Percentiles rank a stretch among this genome's conserved stretches.
phyloP scores from a whole-genome alignment of 1,140 invertebrate genomes.

The Zaprionus taronus region DNA sequence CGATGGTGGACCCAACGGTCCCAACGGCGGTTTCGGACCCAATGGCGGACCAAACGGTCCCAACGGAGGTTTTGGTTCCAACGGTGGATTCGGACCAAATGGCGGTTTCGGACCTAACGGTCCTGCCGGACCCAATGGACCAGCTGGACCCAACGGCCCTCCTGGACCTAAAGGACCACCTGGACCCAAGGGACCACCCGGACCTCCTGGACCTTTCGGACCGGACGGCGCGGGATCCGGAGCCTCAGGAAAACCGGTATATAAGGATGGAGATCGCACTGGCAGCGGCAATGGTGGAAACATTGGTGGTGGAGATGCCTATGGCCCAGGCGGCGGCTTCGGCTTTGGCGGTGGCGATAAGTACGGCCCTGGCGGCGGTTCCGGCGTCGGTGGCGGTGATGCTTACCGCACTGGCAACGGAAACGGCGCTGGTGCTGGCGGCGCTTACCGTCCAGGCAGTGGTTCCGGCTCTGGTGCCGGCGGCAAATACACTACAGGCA shows the following conservation, averaged over 20 bases:
- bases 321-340: constrained; percentile 25
- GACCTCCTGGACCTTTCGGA: constrained; percentile 62
- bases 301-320: constrained; percentile 36
- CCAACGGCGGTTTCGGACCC: constrained; percentile 68
- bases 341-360: constrained; percentile 31
- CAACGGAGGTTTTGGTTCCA: constrained; percentile 65
- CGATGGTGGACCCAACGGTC: constrained; percentile 62
- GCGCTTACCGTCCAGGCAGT: constrained; percentile 14
- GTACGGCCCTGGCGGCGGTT: constrained; percentile 39
- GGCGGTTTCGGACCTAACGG: constrained; percentile 69
- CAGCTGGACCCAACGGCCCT: constrained; percentile 59
- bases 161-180: constrained; percentile 63
- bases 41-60: constrained; percentile 60
- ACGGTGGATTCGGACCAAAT: constrained; percentile 53
- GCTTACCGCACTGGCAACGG: constrained; percentile 21
- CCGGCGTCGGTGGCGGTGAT: constrained; percentile 49
- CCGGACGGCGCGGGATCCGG: constrained; percentile 63
- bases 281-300: constrained; percentile 45
- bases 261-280: constrained; percentile 60
- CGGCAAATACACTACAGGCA: constrained; percentile 6
- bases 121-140: constrained; percentile 59
- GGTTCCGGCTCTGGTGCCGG: constrained; percentile 28
- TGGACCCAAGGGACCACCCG: constrained; percentile 67
- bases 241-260: constrained; percentile 80
- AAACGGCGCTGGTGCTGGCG: constrained; percentile 13